Conservation (phyloP, 2,888 invertebrate species). For the Tetragonula carbonaria region DNA sequence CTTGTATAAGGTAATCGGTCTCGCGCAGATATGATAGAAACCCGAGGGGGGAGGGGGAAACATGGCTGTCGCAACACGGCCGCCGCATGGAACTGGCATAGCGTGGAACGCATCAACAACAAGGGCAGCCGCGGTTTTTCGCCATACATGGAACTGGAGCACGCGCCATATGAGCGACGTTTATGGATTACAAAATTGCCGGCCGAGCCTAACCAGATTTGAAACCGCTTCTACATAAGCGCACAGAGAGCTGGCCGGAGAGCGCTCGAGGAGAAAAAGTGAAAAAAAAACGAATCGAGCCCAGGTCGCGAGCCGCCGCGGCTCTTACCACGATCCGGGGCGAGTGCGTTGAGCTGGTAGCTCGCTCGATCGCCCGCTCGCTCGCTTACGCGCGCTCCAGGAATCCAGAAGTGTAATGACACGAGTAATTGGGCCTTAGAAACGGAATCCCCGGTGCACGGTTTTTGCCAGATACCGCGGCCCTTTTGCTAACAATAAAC, state of each 20-base stretch:
- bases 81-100: conserved; percentile 9
- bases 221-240: conserved; percentile 76
- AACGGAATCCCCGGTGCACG: conserved; percentile 70
- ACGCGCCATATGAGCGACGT: conserved; percentile 75
- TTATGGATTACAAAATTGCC: conserved; percentile 78
- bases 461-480: conserved; percentile 62
- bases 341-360: background rate
- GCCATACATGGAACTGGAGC: conserved; percentile 81
- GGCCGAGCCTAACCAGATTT: conserved; percentile 74
- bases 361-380: conserved; percentile 19
- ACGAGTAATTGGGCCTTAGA: conserved; percentile 78
- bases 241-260: conserved; percentile 27
- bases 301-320: conserved; percentile 43
- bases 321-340: conserved; percentile 50
- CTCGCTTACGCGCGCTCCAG: conserved; percentile 57
- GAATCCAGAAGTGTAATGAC: conserved; percentile 77
- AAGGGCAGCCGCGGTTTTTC: conserved; percentile 76
- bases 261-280: conserved; percentile 52
- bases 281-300: conserved; percentile 50
- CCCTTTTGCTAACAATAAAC: conserved; percentile 71
- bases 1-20: conserved; percentile 44
- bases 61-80: conserved; percentile 57
- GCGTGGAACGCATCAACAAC: conserved; percentile 64
- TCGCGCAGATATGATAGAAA: conserved; percentile 61
- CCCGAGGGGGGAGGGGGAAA: conserved; percentile 45